These are phyloP conservation scores for Ptychoptera albimana DNA, from an alignment of 2,888 invertebrate species.

Conservation along the genomic window DNA sequence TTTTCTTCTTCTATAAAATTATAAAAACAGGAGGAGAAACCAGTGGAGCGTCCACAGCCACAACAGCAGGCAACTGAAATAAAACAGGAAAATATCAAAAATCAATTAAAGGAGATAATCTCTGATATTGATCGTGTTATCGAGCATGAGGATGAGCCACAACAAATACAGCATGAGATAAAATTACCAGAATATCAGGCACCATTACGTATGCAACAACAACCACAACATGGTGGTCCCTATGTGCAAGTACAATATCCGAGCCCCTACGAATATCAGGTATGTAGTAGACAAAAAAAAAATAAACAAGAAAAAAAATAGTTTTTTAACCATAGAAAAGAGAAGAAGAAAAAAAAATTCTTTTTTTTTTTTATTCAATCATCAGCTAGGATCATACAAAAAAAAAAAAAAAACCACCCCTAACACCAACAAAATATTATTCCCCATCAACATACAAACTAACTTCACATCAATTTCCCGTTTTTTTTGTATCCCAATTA, in stretches of 20 bases:
- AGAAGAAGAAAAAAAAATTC: no score
- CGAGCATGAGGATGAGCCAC: conserved; percentile 29
- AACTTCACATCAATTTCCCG: no score
- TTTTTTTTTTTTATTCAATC: no score
- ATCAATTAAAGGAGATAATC: conserved; percentile 40
- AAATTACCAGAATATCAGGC: background rate
- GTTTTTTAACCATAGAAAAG: no score
- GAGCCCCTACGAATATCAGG: conserved; percentile 6
- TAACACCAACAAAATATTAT: no score
- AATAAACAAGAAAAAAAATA: background rate
- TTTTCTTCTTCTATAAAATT: no score
- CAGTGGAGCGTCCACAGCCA: background rate
- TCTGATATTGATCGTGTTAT: conserved; percentile 42
- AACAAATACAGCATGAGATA: conserved; percentile 8
- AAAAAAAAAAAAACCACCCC: no score
- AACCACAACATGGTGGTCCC: conserved; percentile 4
- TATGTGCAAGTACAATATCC: conserved; percentile 1
- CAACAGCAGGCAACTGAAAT: conserved; percentile 21
- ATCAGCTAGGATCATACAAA: no score
- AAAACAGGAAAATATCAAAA: conserved; percentile 37
- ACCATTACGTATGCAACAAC: conserved; percentile 9
- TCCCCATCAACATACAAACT: no score
- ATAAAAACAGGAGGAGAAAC: background rate
- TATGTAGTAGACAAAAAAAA: background rate
- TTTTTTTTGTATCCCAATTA: no score